These are phyloP conservation scores for Agelaius tricolor DNA, from an alignment of 2,113 vertebrate species.

Conservation along the genomic window DNA sequence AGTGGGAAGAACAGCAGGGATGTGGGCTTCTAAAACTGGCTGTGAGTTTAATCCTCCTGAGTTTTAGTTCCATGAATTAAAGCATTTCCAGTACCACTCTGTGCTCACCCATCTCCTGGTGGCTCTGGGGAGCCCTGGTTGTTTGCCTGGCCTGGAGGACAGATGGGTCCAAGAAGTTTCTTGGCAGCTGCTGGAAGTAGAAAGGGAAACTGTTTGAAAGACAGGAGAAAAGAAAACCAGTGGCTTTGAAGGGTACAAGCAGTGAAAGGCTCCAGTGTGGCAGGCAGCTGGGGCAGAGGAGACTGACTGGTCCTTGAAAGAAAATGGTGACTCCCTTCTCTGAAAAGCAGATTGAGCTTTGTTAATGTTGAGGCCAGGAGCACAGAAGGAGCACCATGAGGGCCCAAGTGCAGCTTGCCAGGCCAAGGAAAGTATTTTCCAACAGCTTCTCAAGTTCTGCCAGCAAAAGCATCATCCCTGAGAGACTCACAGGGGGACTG, in stretches of 20 bases:
- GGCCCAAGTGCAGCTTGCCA: background rate
- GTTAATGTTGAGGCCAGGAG: background rate
- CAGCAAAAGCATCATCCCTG: background rate
- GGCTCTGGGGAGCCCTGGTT: background rate
- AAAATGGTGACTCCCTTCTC: background rate
- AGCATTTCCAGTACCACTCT: background rate
- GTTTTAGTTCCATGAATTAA: background rate
- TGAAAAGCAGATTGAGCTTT: background rate
- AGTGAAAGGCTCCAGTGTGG: background rate
- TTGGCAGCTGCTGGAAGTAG: background rate
- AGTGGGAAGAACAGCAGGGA: background rate
- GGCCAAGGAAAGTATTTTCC: background rate
- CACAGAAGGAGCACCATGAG: background rate
- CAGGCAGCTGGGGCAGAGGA: background rate
- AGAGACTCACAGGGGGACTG: background rate
- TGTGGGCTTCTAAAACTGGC: background rate
- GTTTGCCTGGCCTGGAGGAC: background rate
- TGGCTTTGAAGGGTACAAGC: background rate
- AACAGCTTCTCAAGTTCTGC: background rate
- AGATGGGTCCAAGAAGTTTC: background rate
- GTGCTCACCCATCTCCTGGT: background rate
- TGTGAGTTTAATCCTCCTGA: background rate
- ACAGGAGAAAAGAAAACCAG: background rate
- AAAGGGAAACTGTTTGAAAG: background rate
- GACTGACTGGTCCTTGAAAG: background rate